Base-by-base conservation (phyloP, 2,797 vertebrate species). In the Melanogrammus aeglefinus region DNA sequence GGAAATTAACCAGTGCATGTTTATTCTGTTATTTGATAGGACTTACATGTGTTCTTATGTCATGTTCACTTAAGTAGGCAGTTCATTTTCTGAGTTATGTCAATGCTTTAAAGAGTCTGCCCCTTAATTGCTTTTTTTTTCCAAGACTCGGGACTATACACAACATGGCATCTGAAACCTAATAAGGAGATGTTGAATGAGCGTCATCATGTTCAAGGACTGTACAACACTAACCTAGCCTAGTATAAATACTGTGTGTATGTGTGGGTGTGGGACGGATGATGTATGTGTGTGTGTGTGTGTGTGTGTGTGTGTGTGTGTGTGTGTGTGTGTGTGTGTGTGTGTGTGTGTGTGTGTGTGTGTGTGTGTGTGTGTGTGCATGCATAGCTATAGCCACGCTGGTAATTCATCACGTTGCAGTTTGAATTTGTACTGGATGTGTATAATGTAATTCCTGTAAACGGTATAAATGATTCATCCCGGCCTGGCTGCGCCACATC, bases 151-250 rank as follows among this genome's bases (percentile, higher is more conserved):
- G 79, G 78, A 85, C 83, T 88, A 90, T 90, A 87, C 91, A 89
- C 84, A 82, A 80, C 80, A 81, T 84, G 84, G 86, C 89, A 91
- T 86, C 88, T 85, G 81, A 90, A 91, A 90, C 51, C n/a, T 82
- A 86, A 92, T 91, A 81, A 88, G 78, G 63, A 44, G 73, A 80
- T 85, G 82, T 83, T 88, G 90, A 92, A 85, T 85, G 79, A 89
- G 84, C 86, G 86, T 87, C 74, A 88, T 86, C 83, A 88, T 80
- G 82, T 77, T 39, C 73, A 47, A 78, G 81, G 41, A 75, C 79
- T 80, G 76, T 82, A 31, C 29, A 51, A 69, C 18, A 73, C 76
- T 29, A 72, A 47, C 83, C 78, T 87, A 51, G 81, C 83, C 78
- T 87, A 51, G 81, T 86, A 80, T 76, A 41, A 82, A 79, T 73